Conservation (phyloP, 2,113 vertebrate genomes). For the Antechinus flavipes region DNA sequence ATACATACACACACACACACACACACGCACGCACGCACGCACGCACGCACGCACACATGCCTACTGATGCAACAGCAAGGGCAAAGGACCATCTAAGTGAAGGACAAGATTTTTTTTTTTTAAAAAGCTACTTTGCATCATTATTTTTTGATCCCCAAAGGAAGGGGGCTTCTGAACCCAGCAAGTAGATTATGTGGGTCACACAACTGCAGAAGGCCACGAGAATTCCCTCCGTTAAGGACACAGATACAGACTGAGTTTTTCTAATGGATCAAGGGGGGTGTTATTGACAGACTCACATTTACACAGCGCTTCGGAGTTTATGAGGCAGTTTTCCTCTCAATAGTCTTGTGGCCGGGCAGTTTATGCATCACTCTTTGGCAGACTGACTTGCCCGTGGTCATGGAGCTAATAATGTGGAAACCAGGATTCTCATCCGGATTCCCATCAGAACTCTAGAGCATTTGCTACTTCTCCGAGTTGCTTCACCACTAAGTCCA, state of each 20-base stretch:
- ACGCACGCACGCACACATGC: no score
- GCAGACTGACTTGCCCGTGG: not conserved
- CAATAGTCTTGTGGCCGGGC: not conserved
- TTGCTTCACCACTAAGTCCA: not conserved
- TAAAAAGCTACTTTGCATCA: not conserved
- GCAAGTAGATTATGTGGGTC: not conserved
- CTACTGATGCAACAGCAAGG: not conserved
- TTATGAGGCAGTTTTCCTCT: not conserved
- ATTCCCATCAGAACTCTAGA: not conserved
- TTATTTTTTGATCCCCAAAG: not conserved
- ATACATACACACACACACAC: no score
- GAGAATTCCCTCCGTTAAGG: not conserved
- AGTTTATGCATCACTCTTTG: not conserved
- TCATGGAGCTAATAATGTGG: not conserved
- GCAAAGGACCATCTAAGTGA: fast-evolving
- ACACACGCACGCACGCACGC: no score
- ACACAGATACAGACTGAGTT: not conserved
- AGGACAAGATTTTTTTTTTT: not conserved
- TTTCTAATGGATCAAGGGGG: not conserved
- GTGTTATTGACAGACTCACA: not conserved
- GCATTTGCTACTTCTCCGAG: not conserved
- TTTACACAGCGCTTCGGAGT: not conserved
- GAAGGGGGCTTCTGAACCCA: not conserved
- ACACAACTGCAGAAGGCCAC: not conserved
- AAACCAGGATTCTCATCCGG: not conserved